Evolutionary conservation across 2,113 vertebrate genomes (phyloP).

Genomic region (Sceloporus undulatus): DNA sequence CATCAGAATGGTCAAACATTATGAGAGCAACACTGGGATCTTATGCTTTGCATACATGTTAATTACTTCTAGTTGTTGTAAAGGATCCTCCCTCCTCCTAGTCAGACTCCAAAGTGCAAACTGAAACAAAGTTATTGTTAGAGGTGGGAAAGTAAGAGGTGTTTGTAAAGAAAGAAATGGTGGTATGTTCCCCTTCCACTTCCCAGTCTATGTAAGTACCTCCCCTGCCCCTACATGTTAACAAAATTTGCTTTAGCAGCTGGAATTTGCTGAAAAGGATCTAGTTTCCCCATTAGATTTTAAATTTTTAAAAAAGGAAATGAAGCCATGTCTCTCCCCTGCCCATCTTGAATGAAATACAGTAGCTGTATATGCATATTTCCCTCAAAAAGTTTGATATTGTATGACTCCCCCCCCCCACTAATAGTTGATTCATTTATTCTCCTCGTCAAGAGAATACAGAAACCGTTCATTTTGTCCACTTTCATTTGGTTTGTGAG

Average conservation of each 20-base stretch:
- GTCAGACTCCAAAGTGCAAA: background rate
- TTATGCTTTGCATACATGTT: background rate
- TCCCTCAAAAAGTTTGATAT: background rate
- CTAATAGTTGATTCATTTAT: no score
- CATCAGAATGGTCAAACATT: background rate
- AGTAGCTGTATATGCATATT: background rate
- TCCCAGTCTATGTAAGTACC: background rate
- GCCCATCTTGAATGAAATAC: constrained; percentile 8
- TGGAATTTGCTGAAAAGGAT: background rate
- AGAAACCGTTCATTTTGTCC: background rate
- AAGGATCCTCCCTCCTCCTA: background rate
- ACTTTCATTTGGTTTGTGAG: background rate
- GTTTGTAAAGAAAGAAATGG: background rate
- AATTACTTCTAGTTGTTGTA: background rate
- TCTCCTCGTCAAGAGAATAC: background rate
- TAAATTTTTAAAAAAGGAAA: background rate
- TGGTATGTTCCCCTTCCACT: no score
- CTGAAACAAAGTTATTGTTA: background rate
- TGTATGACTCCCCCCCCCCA: background rate
- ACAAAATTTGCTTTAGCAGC: background rate
- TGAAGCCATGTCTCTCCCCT: background rate
- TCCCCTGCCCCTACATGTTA: background rate
- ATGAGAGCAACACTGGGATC: background rate
- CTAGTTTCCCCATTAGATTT: background rate
- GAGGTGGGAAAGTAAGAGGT: no score